Evolutionary conservation across 2,888 invertebrate species (phyloP), one percentile per base, ranked within the genome.

Genomic region (Mythimna albipuncta): DNA sequence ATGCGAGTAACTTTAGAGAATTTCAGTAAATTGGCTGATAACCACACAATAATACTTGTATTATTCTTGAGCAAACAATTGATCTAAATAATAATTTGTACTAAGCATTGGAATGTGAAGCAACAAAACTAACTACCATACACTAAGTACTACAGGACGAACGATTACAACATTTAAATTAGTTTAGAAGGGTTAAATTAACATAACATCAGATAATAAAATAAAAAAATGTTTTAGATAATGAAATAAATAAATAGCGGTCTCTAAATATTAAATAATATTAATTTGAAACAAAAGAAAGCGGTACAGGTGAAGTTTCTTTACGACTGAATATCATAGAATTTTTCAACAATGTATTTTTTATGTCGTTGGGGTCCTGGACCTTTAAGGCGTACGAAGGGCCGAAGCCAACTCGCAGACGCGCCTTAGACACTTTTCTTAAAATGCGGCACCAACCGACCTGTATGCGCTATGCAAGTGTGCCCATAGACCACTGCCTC

Each of bases 61-160:
- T 41, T 32, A 71, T 35, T 44, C 38, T 66, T 74, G 55, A 73
- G 69, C 67, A 69, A 79, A 69, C n/a, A 54, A 57, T 64, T 66
- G 68, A 67, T 66, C 58, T 68, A 73, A 41, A 54, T 66, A 69
- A 54, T 76, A 73, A 59, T 71, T 58, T 58, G 35, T 58, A 75
- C 72, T 73, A 82, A 79, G 77, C 75, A 32, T 52, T 86, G 87
- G 88, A 87, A 87, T 87, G 88, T 87, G 9, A 83, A 71, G 77
- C 81, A 75, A 73, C 21, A 59, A 58, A 68, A 64, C 57, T 68
- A 76, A 44, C 62, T 81, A 81, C 63, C 41, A 83, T 69, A 69
- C 71, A 58, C 50, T 52, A 52, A 58, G 5, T 35, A 35, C 66
- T 71, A 77, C 64, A 38, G 19, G 21, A 77, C 64, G 19, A 68